A percentile compares a stretch with the other conserved stretches of the same genome.
phyloP scores from a whole-genome alignment of 30 jellyfish, hydroid and myxozoan genomes.

The Aurelia sp. region DNA sequence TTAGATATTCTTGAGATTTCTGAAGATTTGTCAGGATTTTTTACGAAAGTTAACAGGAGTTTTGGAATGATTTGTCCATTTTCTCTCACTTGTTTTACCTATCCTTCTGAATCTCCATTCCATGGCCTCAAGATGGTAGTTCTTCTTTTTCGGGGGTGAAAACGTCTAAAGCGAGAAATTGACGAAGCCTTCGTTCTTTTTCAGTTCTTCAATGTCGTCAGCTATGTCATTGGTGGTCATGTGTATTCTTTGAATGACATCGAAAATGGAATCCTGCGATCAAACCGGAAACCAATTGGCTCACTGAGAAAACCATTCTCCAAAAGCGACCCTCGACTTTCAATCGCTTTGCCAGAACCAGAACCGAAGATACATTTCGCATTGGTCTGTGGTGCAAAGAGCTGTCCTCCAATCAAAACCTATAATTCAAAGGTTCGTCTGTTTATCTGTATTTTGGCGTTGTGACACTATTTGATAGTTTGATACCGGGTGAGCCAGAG shows the following conservation, averaged over 20 bases:
- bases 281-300: constrained; percentile 89
- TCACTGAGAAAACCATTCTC: constrained; percentile 82
- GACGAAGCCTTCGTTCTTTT: background rate
- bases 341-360: constrained; percentile 68
- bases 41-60: no score
- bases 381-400: constrained; percentile 95
- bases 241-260: constrained; percentile 82
- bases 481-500: no score
- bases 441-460: background rate
- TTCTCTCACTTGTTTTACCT: no score
- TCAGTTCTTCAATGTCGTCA: constrained; percentile 91
- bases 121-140: no score
- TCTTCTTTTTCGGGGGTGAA: no score
- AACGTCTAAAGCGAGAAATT: no score
- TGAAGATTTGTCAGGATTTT: no score
- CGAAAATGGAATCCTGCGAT: constrained; percentile 85
- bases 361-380: constrained; percentile 91
- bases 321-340: constrained; percentile 80
- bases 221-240: constrained; percentile 91
- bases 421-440: constrained; percentile 73
- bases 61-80: no score
- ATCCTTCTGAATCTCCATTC: no score
- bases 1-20: no score
- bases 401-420: constrained; percentile 95
- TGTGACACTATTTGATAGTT: no score